A percentile compares a stretch with the other conserved stretches of the same genome.
These are phyloP conservation scores for Pelobates cultripes DNA, from an alignment of 2,797 vertebrate species.

Conservation along the genomic window DNA sequence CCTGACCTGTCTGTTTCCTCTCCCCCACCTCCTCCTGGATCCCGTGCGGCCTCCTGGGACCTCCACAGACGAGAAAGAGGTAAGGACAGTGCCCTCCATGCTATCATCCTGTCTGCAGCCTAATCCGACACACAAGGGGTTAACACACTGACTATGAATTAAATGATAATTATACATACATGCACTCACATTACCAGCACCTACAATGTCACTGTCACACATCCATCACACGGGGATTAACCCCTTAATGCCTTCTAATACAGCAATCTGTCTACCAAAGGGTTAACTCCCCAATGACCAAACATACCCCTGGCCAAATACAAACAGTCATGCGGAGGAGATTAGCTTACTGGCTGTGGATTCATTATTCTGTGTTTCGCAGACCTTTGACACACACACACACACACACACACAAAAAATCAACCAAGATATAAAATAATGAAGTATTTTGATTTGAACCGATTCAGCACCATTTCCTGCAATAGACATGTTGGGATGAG, in stretches of 20 bases:
- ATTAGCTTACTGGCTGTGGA: neutral
- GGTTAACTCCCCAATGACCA: neutral
- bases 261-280: no score
- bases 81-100: conserved; percentile 52
- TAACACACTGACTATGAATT: neutral
- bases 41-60: conserved; percentile 51
- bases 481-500: neutral
- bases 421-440: neutral
- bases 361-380: neutral
- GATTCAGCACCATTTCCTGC: neutral
- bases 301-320: neutral
- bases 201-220: neutral
- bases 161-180: no score
- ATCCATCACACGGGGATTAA: neutral
- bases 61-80: conserved; percentile 63
- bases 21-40: conserved; percentile 50
- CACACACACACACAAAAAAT: neutral
- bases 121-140: neutral
- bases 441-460: neutral
- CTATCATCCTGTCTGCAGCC: neutral
- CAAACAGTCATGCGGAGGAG: neutral
- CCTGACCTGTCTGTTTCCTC: conserved; percentile 52
- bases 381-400: no score
- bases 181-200: neutral
- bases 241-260: no score